Evolutionary conservation across 2,113 vertebrate species (phyloP).

Genomic region (Lycaon pictus): DNA sequence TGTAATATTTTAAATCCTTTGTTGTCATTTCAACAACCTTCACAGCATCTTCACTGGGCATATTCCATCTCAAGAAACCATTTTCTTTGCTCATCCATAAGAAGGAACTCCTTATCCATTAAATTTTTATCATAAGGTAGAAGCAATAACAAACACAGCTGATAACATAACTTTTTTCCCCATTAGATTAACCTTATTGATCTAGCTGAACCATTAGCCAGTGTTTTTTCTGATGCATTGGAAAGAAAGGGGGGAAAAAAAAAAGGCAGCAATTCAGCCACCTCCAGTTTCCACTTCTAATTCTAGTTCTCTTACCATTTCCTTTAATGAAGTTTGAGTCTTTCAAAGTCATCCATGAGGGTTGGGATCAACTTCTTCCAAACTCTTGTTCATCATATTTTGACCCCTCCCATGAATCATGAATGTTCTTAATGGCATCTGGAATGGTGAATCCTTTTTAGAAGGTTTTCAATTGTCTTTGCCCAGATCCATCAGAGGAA

Average conservation of each 20-base stretch:
- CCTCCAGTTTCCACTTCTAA: neutral
- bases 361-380: neutral
- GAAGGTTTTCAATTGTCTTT: neutral
- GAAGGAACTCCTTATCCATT: neutral
- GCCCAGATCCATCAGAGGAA: neutral
- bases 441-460: neutral
- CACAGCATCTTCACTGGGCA: neutral
- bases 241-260: neutral
- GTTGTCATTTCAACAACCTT: neutral
- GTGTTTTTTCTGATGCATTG: slow-evolving; percentile 83
- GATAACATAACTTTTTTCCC: slow-evolving; percentile 87
- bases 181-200: slow-evolving; percentile 87
- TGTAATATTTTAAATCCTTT: neutral
- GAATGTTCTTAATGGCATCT: neutral
- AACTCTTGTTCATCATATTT: neutral
- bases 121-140: neutral
- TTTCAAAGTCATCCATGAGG: neutral
- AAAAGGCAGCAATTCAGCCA: neutral
- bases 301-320: neutral
- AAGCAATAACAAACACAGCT: slow-evolving; percentile 57
- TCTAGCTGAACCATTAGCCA: slow-evolving; percentile 78
- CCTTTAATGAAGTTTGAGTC: neutral
- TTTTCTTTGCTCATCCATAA: neutral
- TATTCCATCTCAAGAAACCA: neutral
- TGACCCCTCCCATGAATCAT: neutral